A percentile compares a stretch with the other conserved stretches of the same genome.
These are phyloP conservation scores for Anarrhichthys ocellatus DNA, from an alignment of 2,113 vertebrate genomes.

Conservation along the genomic window DNA sequence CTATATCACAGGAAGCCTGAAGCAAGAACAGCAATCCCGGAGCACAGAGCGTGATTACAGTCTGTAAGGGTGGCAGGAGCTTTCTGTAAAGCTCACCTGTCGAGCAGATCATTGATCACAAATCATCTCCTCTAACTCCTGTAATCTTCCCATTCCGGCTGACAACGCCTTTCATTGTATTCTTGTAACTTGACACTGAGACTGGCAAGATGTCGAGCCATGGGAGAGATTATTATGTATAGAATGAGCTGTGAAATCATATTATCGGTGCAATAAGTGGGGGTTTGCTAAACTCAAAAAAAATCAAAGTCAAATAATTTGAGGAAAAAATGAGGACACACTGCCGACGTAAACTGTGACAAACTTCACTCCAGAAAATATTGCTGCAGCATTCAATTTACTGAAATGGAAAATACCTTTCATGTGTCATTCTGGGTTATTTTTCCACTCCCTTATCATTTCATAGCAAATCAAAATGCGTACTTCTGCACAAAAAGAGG, in stretches of 20 bases:
- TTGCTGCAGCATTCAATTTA: not conserved
- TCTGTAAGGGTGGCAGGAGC: constrained; percentile 42
- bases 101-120: constrained; percentile 48
- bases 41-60: constrained; percentile 61
- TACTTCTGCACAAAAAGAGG: not conserved
- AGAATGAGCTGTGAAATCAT: not conserved
- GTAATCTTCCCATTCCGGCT: constrained; percentile 52
- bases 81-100: constrained; percentile 49
- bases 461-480: not conserved
- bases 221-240: not conserved
- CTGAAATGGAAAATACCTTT: constrained; percentile 16
- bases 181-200: constrained; percentile 16
- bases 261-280: not conserved
- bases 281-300: constrained; percentile 16
- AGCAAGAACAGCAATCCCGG: constrained; percentile 52
- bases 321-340: not conserved
- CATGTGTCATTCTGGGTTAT: not conserved
- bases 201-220: constrained; percentile 27
- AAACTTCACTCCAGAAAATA: not conserved
- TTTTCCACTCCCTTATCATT: not conserved
- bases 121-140: constrained; percentile 45
- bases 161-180: constrained; percentile 46
- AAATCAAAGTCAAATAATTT: not conserved
- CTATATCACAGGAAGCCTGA: constrained; percentile 36
- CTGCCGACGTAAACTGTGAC: not conserved